phyloP scores from a whole-genome alignment of 2,113 vertebrate species.

The Brachypodius melanocephalos region DNA sequence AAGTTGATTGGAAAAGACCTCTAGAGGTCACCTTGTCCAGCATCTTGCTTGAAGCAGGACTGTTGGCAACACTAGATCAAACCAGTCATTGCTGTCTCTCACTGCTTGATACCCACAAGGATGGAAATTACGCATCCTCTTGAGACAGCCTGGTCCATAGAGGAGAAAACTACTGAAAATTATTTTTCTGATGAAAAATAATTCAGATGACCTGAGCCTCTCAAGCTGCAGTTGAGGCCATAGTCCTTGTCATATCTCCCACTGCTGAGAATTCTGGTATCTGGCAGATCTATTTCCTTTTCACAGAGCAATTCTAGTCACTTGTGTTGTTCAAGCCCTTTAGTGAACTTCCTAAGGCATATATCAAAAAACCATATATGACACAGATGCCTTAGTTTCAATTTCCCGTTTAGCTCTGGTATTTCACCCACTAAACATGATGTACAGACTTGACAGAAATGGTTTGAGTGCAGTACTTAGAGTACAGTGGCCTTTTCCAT shows the following conservation, averaged over 20 bases:
- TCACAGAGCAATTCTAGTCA: neutral
- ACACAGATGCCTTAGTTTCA: neutral
- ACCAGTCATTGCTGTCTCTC: neutral
- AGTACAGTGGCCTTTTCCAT: neutral
- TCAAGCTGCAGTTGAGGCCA: neutral
- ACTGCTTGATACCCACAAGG: neutral
- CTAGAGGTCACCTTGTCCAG: neutral
- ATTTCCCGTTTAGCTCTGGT: neutral
- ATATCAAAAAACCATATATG: neutral
- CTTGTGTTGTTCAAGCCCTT: neutral
- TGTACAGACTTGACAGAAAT: neutral
- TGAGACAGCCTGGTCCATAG: neutral
- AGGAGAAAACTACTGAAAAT: neutral
- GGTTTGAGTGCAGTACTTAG: neutral
- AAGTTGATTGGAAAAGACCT: neutral
- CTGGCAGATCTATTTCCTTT: neutral
- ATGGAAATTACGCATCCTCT: neutral
- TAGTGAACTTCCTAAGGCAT: neutral
- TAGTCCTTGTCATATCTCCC: neutral
- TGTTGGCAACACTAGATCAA: neutral
- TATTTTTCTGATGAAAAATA: neutral
- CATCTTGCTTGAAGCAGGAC: neutral
- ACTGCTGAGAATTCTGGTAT: neutral
- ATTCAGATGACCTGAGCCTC: neutral
- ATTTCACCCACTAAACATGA: neutral